Conservation (phyloP, 2,888 invertebrate genomes). For the Andrena trimmerana region DNA sequence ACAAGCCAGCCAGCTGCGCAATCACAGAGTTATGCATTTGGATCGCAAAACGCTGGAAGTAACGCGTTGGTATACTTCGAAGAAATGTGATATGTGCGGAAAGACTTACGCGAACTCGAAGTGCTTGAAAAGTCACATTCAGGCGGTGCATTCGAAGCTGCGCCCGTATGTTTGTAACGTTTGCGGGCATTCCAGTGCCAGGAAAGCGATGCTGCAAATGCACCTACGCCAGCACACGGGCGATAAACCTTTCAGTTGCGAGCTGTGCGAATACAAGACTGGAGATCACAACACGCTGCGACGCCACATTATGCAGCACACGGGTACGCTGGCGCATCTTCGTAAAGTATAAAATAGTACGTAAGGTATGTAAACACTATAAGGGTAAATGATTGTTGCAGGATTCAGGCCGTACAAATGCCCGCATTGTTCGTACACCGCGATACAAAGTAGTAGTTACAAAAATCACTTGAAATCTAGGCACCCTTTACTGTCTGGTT, state of each 20-base stretch:
- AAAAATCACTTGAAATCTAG: slow-evolving; percentile 88
- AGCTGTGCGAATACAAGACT: slow-evolving; percentile 89
- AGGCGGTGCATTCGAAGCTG: slow-evolving; percentile 90
- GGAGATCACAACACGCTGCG: slow-evolving; percentile 92
- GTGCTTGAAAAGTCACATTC: slow-evolving; percentile 89
- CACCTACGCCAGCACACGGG: slow-evolving; percentile 92
- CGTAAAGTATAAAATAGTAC: not conserved
- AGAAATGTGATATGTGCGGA: slow-evolving; percentile 89
- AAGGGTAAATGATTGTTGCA: slow-evolving; percentile 69
- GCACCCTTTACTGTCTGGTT: slow-evolving; percentile 85
- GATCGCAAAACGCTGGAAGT: slow-evolving; percentile 82
- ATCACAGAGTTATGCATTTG: slow-evolving; percentile 87
- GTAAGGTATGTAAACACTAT: slow-evolving; percentile 6
- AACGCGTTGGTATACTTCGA: slow-evolving; percentile 87
- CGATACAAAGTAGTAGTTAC: slow-evolving; percentile 90
- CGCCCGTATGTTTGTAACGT: slow-evolving; percentile 91
- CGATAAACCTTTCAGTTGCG: slow-evolving; percentile 91
- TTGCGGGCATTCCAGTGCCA: slow-evolving; percentile 90
- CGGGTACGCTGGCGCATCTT: slow-evolving; percentile 81
- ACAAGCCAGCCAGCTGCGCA: slow-evolving; percentile 87
- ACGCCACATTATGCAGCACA: slow-evolving; percentile 88
- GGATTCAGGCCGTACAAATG: slow-evolving; percentile 88
- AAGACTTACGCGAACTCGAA: slow-evolving; percentile 90
- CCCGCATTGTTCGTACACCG: slow-evolving; percentile 89
- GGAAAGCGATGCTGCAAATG: slow-evolving; percentile 90